Evolutionary conservation across 1,140 invertebrate genomes (phyloP).

Genomic region (Pentalonia nigronervosa): DNA sequence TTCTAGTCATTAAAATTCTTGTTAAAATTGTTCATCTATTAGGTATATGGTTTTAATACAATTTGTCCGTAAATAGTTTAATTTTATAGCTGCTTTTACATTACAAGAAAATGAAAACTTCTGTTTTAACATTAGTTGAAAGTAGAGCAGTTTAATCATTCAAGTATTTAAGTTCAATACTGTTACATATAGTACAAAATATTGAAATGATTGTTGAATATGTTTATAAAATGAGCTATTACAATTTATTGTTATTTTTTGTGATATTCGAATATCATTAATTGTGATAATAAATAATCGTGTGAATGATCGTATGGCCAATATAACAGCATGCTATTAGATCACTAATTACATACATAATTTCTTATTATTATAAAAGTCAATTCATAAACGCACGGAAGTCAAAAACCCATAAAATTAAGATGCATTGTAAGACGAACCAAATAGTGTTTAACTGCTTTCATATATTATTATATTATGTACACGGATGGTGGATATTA

Average conservation of each 20-base stretch:
- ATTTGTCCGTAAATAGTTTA: background rate
- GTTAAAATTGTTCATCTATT: background rate
- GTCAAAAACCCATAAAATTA: slow-evolving; percentile 39
- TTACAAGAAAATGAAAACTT: background rate
- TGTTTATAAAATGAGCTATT: background rate
- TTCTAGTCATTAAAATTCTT: background rate
- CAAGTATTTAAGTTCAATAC: background rate
- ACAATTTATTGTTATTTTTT: background rate
- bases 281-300: background rate
- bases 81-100: slow-evolving; percentile 8
- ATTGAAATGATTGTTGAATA: background rate
- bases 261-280: background rate
- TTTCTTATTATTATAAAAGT: background rate
- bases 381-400: slow-evolving; percentile 4
- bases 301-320: background rate
- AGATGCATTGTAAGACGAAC: slow-evolving; percentile 26
- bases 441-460: background rate
- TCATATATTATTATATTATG: background rate
- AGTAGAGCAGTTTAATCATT: background rate
- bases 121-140: background rate
- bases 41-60: background rate
- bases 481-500: slow-evolving; percentile 22
- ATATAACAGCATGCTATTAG: background rate
- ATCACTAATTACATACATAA: slow-evolving; percentile 10
- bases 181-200: background rate